phyloP scores from a whole-genome alignment of 1,140 invertebrate species.

The Cherax quadricarinatus region DNA sequence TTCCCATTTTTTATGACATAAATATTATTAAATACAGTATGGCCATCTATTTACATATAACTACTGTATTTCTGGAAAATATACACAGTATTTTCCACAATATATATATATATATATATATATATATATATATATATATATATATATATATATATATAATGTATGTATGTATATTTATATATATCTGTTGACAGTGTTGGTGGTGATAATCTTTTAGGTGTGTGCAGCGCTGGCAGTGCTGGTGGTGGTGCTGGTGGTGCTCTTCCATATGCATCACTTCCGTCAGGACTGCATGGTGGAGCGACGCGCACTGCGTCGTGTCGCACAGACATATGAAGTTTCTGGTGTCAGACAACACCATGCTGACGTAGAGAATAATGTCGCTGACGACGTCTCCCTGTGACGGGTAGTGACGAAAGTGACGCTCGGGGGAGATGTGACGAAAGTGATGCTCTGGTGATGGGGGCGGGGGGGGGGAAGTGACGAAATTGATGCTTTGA shows the following conservation, averaged over 20 bases:
- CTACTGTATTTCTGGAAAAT: too few species aligned
- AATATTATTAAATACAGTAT: too few species aligned
- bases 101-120: too few species aligned
- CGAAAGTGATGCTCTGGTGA: too few species aligned
- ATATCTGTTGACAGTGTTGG: not conserved
- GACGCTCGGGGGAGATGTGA: not conserved
- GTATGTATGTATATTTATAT: not conserved
- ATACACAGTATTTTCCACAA: too few species aligned
- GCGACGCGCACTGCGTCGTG: constrained; percentile 45
- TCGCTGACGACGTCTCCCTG: constrained; percentile 27
- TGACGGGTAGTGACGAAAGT: not conserved
- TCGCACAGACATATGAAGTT: constrained; percentile 31
- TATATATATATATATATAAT: too few species aligned
- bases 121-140: too few species aligned
- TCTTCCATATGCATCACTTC: constrained; percentile 58
- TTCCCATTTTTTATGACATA: too few species aligned
- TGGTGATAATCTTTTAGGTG: not conserved
- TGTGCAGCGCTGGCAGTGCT: constrained; percentile 50
- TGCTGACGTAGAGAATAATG: constrained; percentile 45
- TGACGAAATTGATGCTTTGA: too few species aligned
- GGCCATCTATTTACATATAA: too few species aligned
- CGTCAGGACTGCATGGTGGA: constrained; percentile 51
- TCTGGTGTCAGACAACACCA: not conserved
- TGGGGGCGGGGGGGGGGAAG: too few species aligned
- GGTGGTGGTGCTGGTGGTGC: constrained; percentile 59